Percentiles rank a stretch among this genome's conserved stretches.
Conservation (phyloP, 2,113 vertebrate genomes). For the Cryptomyrus ogoouensis region DNA sequence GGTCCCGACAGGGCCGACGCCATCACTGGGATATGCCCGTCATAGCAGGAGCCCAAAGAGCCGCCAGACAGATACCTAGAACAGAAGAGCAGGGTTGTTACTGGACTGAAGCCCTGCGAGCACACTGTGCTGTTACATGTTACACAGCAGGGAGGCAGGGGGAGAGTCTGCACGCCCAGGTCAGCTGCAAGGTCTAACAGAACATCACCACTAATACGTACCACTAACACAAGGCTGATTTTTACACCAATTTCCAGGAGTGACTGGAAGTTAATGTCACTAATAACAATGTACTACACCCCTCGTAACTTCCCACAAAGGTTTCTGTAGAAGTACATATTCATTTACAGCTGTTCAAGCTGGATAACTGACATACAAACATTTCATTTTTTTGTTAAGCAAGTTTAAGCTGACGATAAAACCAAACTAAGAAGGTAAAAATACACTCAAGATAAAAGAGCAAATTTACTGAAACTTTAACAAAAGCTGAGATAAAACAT, state of each 20-base stretch:
- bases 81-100: slow-evolving; percentile 49
- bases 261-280: not conserved
- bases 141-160: not conserved
- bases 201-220: not conserved
- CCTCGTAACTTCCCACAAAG: not conserved
- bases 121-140: not conserved
- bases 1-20: slow-evolving; percentile 36
- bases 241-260: not conserved
- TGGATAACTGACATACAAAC: not conserved
- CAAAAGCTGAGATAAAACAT: not conserved
- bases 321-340: not conserved
- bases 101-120: not conserved
- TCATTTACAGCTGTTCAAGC: not conserved
- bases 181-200: not conserved
- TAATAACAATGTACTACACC: not conserved
- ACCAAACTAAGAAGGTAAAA: not conserved
- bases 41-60: slow-evolving; percentile 47
- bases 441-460: not conserved
- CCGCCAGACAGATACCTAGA: slow-evolving; percentile 76
- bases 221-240: not conserved
- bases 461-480: not conserved
- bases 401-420: not conserved
- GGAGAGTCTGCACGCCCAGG: not conserved
- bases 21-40: slow-evolving; percentile 42
- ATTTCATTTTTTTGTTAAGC: not conserved